Evolutionary conservation across 64 coral and sea anemone species (phyloP).

Genomic region (Montipora cactus): DNA sequence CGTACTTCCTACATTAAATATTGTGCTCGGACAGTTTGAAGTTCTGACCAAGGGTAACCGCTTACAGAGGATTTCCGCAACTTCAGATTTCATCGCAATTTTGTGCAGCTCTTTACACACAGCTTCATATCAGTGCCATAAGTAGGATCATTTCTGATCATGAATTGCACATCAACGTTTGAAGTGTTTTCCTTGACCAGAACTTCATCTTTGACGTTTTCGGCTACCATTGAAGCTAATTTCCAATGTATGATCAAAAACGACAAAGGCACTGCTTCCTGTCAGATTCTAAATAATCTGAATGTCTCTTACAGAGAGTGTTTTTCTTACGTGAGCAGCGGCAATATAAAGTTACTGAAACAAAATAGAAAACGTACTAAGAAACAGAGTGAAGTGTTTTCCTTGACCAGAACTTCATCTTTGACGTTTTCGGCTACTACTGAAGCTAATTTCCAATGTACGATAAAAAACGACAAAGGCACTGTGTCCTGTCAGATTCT

Average conservation of each 20-base stretch:
- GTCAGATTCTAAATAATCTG: background rate
- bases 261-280: background rate
- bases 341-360: too few species aligned
- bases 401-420: background rate
- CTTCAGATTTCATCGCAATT: background rate
- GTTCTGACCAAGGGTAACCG: background rate
- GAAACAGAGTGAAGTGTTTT: background rate
- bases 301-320: too few species aligned
- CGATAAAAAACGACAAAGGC: background rate
- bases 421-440: background rate
- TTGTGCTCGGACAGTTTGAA: background rate
- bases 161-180: too few species aligned
- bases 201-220: background rate
- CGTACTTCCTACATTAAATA: too few species aligned
- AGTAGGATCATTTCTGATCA: too few species aligned
- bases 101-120: background rate
- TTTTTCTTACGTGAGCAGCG: too few species aligned
- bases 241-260: background rate
- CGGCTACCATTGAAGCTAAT: background rate
- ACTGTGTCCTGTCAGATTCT: background rate
- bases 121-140: background rate
- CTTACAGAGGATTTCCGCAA: background rate
- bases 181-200: background rate
- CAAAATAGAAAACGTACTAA: too few species aligned
- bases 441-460: background rate